A percentile compares a stretch with the other conserved stretches of the same genome.
Evolutionary conservation across 2,797 vertebrate genomes (phyloP).

Genomic region (Echiichthys vipera): DNA sequence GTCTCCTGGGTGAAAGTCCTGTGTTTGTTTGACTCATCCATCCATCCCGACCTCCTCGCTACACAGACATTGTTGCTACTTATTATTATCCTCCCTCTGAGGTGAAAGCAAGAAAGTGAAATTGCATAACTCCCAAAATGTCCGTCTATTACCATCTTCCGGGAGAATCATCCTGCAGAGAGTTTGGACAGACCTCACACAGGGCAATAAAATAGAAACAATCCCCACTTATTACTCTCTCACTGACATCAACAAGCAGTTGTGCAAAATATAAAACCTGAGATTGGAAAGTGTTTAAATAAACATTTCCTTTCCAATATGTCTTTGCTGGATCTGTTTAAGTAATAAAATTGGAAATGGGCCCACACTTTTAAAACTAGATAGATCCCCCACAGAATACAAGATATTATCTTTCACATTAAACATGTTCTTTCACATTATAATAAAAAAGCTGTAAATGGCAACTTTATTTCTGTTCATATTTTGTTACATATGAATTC

Average conservation of each 20-base stretch:
- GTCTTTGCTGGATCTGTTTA: slow-evolving; percentile 19
- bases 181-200: slow-evolving; percentile 18
- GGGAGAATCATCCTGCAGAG: slow-evolving; percentile 1
- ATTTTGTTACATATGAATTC: slow-evolving; percentile 33
- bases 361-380: slow-evolving; percentile 15
- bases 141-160: neutral
- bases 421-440: neutral
- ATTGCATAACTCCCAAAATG: neutral
- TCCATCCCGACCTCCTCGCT: too few species aligned
- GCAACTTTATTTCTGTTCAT: slow-evolving; percentile 25
- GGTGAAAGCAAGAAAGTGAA: neutral
- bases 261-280: slow-evolving; percentile 18
- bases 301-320: slow-evolving; percentile 15
- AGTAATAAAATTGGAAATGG: slow-evolving; percentile 31
- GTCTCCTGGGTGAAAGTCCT: too few species aligned
- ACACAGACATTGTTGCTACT: too few species aligned
- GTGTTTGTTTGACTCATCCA: too few species aligned
- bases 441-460: slow-evolving; percentile 29
- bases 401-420: slow-evolving; percentile 16
- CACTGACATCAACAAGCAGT: neutral
- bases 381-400: neutral
- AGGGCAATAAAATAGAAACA: neutral
- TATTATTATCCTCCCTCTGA: too few species aligned
- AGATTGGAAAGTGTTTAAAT: slow-evolving; percentile 34
- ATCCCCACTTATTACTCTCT: slow-evolving; percentile 8